A percentile compares a stretch with the other conserved stretches of the same genome.
phyloP scores from a whole-genome alignment of 2,113 vertebrate genomes.

The Zosterops borbonicus region DNA sequence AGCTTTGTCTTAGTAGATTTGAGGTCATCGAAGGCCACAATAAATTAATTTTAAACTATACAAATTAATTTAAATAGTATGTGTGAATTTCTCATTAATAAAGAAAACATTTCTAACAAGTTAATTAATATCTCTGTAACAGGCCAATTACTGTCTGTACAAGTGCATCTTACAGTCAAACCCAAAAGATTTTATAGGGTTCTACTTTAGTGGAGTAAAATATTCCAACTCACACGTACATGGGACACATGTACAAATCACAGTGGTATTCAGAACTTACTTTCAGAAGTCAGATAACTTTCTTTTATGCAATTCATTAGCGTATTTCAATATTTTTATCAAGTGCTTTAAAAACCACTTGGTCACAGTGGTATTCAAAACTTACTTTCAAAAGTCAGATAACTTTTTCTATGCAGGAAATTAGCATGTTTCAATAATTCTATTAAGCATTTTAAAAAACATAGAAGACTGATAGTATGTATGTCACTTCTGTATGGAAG shows the following conservation, averaged over 20 bases:
- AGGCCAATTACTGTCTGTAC: conserved; percentile 91
- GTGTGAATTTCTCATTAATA: conserved; percentile 92
- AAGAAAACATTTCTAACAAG: conserved; percentile 91
- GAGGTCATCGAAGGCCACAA: conserved; percentile 80
- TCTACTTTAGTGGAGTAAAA: conserved; percentile 6
- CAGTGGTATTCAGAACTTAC: background rate
- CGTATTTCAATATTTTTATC: background rate
- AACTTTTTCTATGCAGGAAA: background rate
- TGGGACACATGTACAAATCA: background rate
- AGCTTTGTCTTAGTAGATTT: conserved; percentile 79
- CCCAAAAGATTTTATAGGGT: conserved; percentile 70
- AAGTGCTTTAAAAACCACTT: background rate
- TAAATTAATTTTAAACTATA: conserved; percentile 87
- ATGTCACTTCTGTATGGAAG: background rate
- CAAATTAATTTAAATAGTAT: conserved; percentile 86
- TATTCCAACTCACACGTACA: background rate
- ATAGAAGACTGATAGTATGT: background rate
- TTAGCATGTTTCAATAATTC: background rate
- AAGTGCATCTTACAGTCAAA: conserved; percentile 77
- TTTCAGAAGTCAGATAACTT: background rate
- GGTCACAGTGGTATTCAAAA: background rate
- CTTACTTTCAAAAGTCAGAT: background rate
- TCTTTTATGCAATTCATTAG: background rate
- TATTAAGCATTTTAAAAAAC: background rate
- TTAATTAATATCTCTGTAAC: conserved; percentile 96